Conservation (phyloP, 2,888 invertebrate species). For the Lasius fuliginosus region DNA sequence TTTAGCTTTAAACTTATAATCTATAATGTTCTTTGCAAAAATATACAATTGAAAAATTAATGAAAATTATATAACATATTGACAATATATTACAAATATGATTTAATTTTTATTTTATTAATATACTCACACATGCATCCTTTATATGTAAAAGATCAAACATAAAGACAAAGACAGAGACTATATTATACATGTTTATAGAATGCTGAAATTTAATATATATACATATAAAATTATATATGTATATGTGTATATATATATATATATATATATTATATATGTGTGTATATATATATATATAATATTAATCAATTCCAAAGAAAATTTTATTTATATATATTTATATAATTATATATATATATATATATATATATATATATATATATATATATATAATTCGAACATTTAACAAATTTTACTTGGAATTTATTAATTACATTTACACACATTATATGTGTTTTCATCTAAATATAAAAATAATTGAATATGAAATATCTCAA, state of each 20-base stretch:
- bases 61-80: slow-evolving; percentile 1
- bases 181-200: not conserved
- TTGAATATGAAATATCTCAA: not conserved
- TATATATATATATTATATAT: no score
- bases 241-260: no score
- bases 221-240: not conserved
- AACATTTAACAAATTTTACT: not conserved
- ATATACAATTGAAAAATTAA: slow-evolving; percentile 11
- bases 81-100: not conserved
- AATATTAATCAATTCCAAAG: no score
- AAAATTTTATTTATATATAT: not conserved
- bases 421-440: not conserved
- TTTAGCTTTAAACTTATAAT: slow-evolving; percentile 21
- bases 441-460: not conserved
- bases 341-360: not conserved
- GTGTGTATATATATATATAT: no score
- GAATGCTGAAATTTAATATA: not conserved
- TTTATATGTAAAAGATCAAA: not conserved
- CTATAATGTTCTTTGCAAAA: slow-evolving; percentile 32
- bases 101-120: not conserved
- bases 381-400: no score
- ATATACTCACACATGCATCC: not conserved
- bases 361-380: no score
- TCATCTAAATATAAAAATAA: not conserved
- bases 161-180: not conserved